A percentile compares a stretch with the other conserved stretches of the same genome.
Evolutionary conservation across 1,140 invertebrate species (phyloP).

Genomic region (Andricus grossulariae): DNA sequence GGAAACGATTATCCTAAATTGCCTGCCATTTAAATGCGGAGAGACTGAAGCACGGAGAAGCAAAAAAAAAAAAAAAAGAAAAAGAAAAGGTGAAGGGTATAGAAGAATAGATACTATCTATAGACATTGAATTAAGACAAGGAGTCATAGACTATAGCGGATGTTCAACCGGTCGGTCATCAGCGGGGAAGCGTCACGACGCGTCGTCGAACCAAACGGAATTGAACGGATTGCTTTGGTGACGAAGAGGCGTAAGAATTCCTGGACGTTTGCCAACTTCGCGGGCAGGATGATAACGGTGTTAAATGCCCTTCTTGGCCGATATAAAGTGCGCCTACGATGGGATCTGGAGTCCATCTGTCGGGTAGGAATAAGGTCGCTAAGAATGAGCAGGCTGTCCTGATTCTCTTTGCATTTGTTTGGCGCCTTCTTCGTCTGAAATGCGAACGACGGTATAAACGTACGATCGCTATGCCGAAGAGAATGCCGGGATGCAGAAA

Average conservation of each 20-base stretch:
- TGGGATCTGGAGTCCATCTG: constrained; percentile 30
- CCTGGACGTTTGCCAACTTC: constrained; percentile 24
- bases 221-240: constrained; percentile 25
- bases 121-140: neutral
- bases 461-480: constrained; percentile 16
- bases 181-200: neutral
- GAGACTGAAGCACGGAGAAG: too few relatives aligned
- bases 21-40: too few relatives aligned
- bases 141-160: constrained; percentile 2
- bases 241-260: constrained; percentile 17
- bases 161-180: constrained; percentile 8
- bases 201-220: too few relatives aligned
- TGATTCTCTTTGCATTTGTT: constrained; percentile 32
- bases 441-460: constrained; percentile 23
- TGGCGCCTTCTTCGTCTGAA: constrained; percentile 21
- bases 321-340: constrained; percentile 28
- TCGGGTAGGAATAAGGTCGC: constrained; percentile 27
- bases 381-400: constrained; percentile 25
- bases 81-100: neutral
- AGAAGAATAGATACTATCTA: neutral
- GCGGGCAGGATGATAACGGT: constrained; percentile 25
- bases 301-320: constrained; percentile 31
- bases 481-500: constrained; percentile 23
- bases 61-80: too few relatives aligned
- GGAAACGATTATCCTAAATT: neutral